Conservation (phyloP, 1,140 invertebrate species). For the Phortica variegata region DNA sequence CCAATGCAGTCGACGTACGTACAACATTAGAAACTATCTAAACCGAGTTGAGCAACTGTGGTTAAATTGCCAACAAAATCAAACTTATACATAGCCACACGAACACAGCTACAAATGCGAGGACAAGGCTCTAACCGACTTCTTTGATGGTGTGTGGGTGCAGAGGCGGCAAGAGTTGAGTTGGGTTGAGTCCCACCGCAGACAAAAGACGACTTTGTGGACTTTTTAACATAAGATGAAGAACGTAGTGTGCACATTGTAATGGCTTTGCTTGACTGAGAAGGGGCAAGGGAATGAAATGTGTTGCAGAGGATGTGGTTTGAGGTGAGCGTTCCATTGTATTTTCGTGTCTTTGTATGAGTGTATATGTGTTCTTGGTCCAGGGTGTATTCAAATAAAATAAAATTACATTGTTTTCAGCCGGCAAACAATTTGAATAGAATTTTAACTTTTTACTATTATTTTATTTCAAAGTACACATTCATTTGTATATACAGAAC, state of each 20-base stretch:
- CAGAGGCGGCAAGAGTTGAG: background rate
- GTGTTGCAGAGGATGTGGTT: slow-evolving; percentile 7
- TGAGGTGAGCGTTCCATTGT: slow-evolving; percentile 19
- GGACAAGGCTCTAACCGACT: slow-evolving; percentile 39
- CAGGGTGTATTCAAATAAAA: slow-evolving; percentile 56
- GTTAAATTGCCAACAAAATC: slow-evolving; percentile 52
- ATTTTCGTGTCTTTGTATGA: too few relatives aligned
- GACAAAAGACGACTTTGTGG: slow-evolving; percentile 50
- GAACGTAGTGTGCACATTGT: slow-evolving; percentile 24
- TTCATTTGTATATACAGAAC: background rate
- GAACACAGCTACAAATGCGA: too few relatives aligned
- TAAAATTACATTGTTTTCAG: slow-evolving; percentile 56
- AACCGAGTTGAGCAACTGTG: slow-evolving; percentile 50
- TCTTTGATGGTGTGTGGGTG: slow-evolving; percentile 2
- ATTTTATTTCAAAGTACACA: slow-evolving; percentile 51
- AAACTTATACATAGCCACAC: too few relatives aligned
- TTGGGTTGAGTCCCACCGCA: slow-evolving; percentile 12
- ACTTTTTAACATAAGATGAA: slow-evolving; percentile 45
- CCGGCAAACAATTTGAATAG: slow-evolving; percentile 56
- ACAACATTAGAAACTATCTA: slow-evolving; percentile 45
- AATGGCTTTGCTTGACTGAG: background rate
- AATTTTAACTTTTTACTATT: slow-evolving; percentile 57
- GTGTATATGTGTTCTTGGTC: too few relatives aligned
- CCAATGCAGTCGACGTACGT: too few relatives aligned
- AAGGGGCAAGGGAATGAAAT: background rate